Evolutionary conservation across 2,113 vertebrate genomes (phyloP), one percentile per base, ranked within the genome.

Genomic region (Oxygymnocypris stewartii): DNA sequence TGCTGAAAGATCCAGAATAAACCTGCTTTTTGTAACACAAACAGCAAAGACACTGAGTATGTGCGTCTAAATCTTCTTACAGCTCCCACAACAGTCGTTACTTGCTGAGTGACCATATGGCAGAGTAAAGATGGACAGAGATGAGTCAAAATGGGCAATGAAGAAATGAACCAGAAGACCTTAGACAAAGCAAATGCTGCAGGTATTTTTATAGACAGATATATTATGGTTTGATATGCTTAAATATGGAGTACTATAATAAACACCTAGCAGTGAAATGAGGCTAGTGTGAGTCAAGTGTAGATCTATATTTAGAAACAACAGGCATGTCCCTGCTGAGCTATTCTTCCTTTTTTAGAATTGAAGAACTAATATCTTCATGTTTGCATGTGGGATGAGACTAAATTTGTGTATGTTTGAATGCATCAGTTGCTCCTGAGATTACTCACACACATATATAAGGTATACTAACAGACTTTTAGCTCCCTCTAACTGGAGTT

Each of bases 31-130:
- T 18, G 14, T 57, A 14, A 82, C 49, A 86, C 79, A 85, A 61
- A 31, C 69, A 82, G 67, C 61, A 73, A 67, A 88, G 76, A 87
- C 73, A 44, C 37, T 42, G 49, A 63, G 82, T 31, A 44, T 28
- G 47, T 57, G 59, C 13, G 20, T 85, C 65, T 77, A 84, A 49
- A 87, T 88, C 86, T 85, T 85, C 85, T 88, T 73, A n/a, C 69
- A 14, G 78, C 87, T 88, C 75, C 86, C 88, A 85, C 89, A 59
- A 84, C 83, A 87, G 51, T 44, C 78, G 81, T 82, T 86, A 84
- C 94, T 91, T 88, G 91, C 92, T 92, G 93, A 85, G 91, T 71
- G 87, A 1, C 94, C 93, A 94, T 93, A 94, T 94, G 93, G 90
- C 88, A 42, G 81, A 77, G 75, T 23, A 25, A 59, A 49, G 69